Conservation (phyloP, 2,113 vertebrate species). For the Pedionomus torquatus region DNA sequence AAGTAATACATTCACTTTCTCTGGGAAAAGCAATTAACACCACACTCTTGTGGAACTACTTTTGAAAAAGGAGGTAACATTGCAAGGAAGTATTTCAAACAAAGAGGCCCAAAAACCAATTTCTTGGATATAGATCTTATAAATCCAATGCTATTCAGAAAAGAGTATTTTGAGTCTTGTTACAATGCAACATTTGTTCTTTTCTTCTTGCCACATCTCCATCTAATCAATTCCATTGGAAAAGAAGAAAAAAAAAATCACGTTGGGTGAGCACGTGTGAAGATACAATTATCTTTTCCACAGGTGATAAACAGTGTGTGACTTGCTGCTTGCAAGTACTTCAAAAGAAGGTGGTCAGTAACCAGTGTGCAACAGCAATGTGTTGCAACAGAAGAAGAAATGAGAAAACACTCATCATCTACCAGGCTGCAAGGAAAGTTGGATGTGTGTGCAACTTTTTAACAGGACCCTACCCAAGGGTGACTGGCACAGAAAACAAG, state of each 20-base stretch:
- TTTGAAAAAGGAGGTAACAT: not conserved
- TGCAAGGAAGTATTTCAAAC: not conserved
- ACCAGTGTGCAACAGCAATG: fast-evolving
- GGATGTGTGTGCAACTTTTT: not conserved
- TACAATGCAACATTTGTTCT: not conserved
- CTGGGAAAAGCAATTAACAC: not conserved
- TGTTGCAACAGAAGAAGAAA: not conserved
- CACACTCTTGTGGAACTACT: not conserved
- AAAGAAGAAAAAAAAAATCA: not conserved
- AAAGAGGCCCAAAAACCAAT: not conserved
- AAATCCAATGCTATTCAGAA: not conserved
- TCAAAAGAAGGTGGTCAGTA: not conserved
- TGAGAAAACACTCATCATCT: not conserved
- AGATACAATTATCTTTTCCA: not conserved
- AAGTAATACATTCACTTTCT: not conserved
- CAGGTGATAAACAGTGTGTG: not conserved
- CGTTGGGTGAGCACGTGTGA: not conserved
- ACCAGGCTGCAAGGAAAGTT: not conserved
- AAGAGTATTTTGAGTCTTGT: not conserved
- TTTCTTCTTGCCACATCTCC: not conserved
- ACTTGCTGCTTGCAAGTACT: not conserved
- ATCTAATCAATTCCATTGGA: not conserved
- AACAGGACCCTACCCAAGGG: not conserved
- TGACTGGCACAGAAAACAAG: not conserved
- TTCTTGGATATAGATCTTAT: not conserved